These are phyloP conservation scores for Minunthozetes semirufus DNA, from an alignment of 2,888 invertebrate genomes.

Conservation along the genomic window DNA sequence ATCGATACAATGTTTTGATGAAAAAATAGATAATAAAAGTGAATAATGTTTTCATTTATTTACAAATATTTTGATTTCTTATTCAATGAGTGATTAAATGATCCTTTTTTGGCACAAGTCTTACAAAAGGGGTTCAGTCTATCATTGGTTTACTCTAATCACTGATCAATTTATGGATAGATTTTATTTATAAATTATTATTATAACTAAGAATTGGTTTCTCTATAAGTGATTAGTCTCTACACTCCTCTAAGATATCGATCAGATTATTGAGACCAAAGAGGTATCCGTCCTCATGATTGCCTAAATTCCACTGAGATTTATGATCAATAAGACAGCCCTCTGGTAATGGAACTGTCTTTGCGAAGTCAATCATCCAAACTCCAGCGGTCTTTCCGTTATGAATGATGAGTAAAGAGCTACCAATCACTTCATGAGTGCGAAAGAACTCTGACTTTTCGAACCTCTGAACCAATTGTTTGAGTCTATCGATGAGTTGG, in stretches of 20 bases:
- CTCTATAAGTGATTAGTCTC: no score
- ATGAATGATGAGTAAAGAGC: conserved; percentile 87
- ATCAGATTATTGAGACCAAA: conserved; percentile 87
- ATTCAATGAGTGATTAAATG: background rate
- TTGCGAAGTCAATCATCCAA: conserved; percentile 97
- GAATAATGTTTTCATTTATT: background rate
- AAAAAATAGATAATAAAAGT: background rate
- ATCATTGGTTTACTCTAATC: background rate
- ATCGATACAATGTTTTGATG: conserved; percentile 1
- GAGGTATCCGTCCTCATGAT: conserved; percentile 91
- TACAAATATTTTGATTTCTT: background rate
- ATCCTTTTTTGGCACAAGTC: background rate
- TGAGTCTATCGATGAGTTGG: conserved; percentile 65
- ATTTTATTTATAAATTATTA: background rate
- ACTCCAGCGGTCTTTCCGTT: conserved; percentile 79
- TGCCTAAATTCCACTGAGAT: conserved; percentile 78
- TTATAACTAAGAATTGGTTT: no score
- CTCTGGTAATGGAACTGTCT: conserved; percentile 69
- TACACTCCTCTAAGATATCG: conserved; percentile 51
- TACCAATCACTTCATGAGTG: conserved; percentile 81
- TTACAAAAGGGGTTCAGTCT: background rate
- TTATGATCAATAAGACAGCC: conserved; percentile 68
- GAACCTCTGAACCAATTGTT: conserved; percentile 67
- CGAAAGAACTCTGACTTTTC: conserved; percentile 72
- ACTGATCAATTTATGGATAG: background rate